Evolutionary conservation across 2,797 vertebrate genomes (phyloP).

Genomic region (Dicrostonyx torquatus): DNA sequence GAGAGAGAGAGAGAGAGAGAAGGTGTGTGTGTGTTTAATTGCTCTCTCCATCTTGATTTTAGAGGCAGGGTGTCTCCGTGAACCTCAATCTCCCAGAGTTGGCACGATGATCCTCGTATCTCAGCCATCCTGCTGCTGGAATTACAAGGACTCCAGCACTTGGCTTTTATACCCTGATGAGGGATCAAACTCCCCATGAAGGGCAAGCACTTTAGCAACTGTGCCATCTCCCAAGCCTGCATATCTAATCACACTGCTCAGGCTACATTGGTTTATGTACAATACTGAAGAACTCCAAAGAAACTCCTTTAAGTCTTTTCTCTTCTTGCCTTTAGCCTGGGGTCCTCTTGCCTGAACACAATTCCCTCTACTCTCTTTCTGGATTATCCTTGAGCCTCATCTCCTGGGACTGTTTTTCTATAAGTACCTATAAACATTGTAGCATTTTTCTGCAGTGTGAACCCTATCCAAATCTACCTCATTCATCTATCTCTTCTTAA

Average conservation of each 20-base stretch:
- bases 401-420: conserved; percentile 12
- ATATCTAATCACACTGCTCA: background rate
- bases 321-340: background rate
- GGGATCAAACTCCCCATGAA: background rate
- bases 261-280: background rate
- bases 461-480: conserved; percentile 32
- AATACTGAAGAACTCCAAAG: background rate
- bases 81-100: background rate
- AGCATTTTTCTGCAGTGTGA: background rate
- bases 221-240: background rate
- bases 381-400: conserved; percentile 22
- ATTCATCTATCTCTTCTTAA: background rate
- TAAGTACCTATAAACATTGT: background rate
- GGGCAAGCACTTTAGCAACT: background rate
- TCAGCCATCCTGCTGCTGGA: background rate
- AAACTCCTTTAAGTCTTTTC: background rate
- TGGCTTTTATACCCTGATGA: background rate
- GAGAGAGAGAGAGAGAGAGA: too few relatives aligned
- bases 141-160: background rate
- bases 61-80: background rate
- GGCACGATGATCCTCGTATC: background rate
- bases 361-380: background rate
- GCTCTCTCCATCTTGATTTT: background rate
- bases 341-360: background rate
- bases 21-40: background rate